phyloP scores from a whole-genome alignment of 2,113 vertebrate species.

The Pagrus major region DNA sequence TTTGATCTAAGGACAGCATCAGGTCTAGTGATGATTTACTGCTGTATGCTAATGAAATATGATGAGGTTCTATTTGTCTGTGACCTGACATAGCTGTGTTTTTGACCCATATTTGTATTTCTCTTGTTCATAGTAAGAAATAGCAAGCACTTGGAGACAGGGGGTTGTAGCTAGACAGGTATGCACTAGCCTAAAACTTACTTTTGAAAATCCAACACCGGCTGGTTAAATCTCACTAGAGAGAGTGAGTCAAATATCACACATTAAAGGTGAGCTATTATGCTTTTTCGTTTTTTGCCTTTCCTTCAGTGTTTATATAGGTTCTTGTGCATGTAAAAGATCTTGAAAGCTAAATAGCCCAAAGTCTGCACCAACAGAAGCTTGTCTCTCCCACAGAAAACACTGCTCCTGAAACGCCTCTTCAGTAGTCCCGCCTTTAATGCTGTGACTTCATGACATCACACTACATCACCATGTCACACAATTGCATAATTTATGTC shows the following conservation, averaged over 20 bases:
- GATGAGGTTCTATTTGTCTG: background rate
- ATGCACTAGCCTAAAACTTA: background rate
- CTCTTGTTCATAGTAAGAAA: background rate
- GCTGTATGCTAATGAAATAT: background rate
- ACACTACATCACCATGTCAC: no score
- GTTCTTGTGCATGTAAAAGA: no score
- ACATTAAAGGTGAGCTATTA: no score
- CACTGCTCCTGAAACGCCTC: no score
- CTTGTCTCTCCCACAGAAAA: no score
- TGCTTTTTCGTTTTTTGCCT: no score
- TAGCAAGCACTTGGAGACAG: background rate
- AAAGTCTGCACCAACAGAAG: no score
- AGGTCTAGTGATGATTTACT: background rate
- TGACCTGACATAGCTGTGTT: background rate
- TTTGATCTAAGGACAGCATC: background rate
- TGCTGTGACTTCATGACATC: no score
- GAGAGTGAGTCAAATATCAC: background rate
- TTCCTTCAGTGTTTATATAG: no score
- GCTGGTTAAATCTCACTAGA: background rate
- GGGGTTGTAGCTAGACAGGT: background rate
- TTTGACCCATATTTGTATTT: background rate
- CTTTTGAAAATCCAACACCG: background rate
- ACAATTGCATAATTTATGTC: no score
- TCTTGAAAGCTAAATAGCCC: no score
- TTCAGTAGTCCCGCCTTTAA: no score